A percentile compares a stretch with the other conserved stretches of the same genome.
Evolutionary conservation across 2,113 vertebrate genomes (phyloP).

Genomic region (Tricholaema leucomelas): DNA sequence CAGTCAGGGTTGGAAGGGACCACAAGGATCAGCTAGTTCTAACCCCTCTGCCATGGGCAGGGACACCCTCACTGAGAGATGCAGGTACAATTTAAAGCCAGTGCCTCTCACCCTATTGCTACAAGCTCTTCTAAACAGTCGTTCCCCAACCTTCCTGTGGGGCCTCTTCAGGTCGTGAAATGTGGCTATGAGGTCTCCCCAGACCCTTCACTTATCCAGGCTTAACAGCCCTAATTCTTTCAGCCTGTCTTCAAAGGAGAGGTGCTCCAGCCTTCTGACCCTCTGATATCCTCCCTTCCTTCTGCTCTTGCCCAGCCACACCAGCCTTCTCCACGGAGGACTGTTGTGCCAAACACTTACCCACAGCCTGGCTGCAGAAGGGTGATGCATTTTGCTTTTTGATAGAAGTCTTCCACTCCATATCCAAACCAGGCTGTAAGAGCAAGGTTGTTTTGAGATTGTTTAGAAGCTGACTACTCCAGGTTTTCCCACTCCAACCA

Average conservation of each 20-base stretch:
- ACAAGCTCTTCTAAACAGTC: too few species aligned
- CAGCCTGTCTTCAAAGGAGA: too few species aligned
- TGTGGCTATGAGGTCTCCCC: too few species aligned
- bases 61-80: background rate
- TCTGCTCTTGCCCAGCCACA: background rate
- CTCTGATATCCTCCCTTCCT: background rate
- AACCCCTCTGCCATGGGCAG: too few species aligned
- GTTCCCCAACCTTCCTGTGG: too few species aligned
- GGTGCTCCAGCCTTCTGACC: too few species aligned
- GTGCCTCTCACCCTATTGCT: too few species aligned
- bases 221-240: too few species aligned
- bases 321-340: background rate
- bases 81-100: background rate
- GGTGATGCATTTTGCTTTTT: background rate
- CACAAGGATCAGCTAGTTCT: too few species aligned
- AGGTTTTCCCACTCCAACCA: background rate
- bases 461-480: constrained; percentile 13
- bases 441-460: background rate
- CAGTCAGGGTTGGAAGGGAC: too few species aligned
- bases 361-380: background rate
- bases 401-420: background rate
- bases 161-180: too few species aligned
- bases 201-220: too few species aligned
- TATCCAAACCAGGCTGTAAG: background rate
- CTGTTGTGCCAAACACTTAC: background rate